Conservation (phyloP, 2,888 invertebrate genomes). For the Philereme vetulata region DNA sequence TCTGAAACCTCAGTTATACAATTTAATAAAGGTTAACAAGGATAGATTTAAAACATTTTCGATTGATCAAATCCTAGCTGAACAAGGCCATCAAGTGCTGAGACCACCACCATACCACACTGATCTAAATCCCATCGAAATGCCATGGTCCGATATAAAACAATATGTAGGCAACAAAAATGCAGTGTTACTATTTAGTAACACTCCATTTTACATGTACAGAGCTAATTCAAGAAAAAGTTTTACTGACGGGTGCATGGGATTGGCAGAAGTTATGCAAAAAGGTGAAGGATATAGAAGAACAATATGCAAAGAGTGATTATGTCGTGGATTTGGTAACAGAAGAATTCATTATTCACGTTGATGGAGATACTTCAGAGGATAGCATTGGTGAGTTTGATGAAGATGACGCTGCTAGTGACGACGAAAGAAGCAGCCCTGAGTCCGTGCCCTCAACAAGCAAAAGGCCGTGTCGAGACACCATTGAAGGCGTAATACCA, state of each 20-base stretch:
- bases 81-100: conserved; percentile 25
- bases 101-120: conserved; percentile 19
- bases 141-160: too few relatives aligned
- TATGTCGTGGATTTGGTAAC: too few relatives aligned
- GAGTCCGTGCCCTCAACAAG: conserved; percentile 9
- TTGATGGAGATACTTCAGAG: too few relatives aligned
- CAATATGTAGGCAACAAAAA: background rate
- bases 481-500: conserved; percentile 16
- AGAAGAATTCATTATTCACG: too few relatives aligned
- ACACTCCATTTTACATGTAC: too few relatives aligned
- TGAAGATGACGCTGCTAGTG: conserved; percentile 1
- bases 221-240: conserved; percentile 17
- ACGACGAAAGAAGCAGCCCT: conserved; percentile 10
- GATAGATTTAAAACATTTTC: conserved; percentile 21
- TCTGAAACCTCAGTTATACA: conserved; percentile 20
- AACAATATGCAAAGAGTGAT: conserved; percentile 22
- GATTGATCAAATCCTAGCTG: conserved; percentile 23
- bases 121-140: too few relatives aligned
- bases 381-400: too few relatives aligned
- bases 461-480: conserved; percentile 15
- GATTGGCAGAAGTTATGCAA: conserved; percentile 27
- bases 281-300: conserved; percentile 27
- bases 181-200: conserved; percentile 9
- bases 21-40: conserved; percentile 17
- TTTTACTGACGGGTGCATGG: conserved; percentile 25